A percentile compares a stretch with the other conserved stretches of the same genome.
These are phyloP conservation scores for Drosophila kurseongensis DNA, from an alignment of 1,140 invertebrate genomes.

Conservation along the genomic window DNA sequence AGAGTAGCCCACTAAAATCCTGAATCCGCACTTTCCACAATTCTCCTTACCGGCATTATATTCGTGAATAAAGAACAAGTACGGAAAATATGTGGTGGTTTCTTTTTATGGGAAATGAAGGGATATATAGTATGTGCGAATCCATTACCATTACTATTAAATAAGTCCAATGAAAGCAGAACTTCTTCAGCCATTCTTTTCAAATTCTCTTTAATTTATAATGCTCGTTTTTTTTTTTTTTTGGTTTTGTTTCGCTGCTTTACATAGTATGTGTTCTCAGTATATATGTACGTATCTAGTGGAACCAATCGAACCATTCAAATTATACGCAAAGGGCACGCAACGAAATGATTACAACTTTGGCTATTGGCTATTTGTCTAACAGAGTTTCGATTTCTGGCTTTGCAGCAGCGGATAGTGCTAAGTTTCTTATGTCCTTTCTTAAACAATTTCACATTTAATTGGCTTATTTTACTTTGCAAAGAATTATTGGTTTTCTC, in stretches of 20 bases:
- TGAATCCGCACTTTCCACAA: constrained; percentile 13
- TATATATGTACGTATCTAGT: constrained; percentile 49
- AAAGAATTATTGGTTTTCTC: constrained; percentile 15
- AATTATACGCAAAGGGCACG: constrained; percentile 48
- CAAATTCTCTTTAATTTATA: constrained; percentile 57
- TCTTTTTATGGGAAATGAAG: neutral
- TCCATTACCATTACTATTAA: neutral
- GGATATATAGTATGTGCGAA: neutral
- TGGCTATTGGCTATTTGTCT: constrained; percentile 34
- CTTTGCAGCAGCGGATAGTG: constrained; percentile 41
- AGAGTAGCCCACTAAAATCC: constrained; percentile 4
- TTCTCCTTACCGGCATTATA: constrained; percentile 31
- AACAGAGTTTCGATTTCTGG: constrained; percentile 15
- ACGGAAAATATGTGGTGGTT: neutral
- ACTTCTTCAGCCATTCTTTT: constrained; percentile 15
- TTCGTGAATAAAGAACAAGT: constrained; percentile 42
- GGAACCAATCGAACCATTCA: constrained; percentile 53
- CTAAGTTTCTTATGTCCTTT: constrained; percentile 14
- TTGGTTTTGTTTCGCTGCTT: constrained; percentile 40
- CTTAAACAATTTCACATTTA: constrained; percentile 44
- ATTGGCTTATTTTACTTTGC: constrained; percentile 22
- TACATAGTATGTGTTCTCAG: constrained; percentile 52
- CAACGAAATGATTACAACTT: constrained; percentile 55
- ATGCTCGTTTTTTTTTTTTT: constrained; percentile 37
- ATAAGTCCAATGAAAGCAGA: neutral